Base-by-base conservation (phyloP, 2,113 vertebrate species). In the Gopherus evgoodei region DNA sequence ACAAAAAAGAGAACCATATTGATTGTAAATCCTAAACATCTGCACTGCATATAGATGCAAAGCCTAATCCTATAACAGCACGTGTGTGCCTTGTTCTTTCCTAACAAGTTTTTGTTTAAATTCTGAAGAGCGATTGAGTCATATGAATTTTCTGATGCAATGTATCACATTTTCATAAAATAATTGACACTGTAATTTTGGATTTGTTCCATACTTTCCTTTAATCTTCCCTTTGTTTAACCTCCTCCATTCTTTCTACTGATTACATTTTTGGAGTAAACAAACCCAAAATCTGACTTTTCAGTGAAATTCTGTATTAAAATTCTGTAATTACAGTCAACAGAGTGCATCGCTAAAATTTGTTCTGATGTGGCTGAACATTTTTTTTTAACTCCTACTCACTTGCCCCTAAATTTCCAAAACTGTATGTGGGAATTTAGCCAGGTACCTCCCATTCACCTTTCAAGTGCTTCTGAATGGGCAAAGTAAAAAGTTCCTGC, bases 1-100 rank as follows among this genome's bases (percentile, higher is more conserved):
- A 94, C 90, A 87, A 95, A 94, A 97, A 62, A 93, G 94, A 94
- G 83, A 97, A 93, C 93, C 90, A 90, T 96, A 96, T 94, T 98
- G 96, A 98, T 97, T 95, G 83, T 98, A 97, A 97, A 98, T 91
- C 86, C 49, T 93, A 90, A 97, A 96, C 91, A 96, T 93, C 90
- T 98, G 95, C 82, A 88, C 52, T 83, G 87, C 86, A 96, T 96
- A 97, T 81, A 72, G 86, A 95, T n/a, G 13, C 44, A 49, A 90
- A 88, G 27, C 31, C 13, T 81, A 50, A 82, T 81, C 24, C 65
- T 81, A 8, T 35, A 95, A 72, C 88, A 95, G 94, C 86, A 62
- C 82, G 87, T 92, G 87, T 87, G 88, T 94, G 96, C 96, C 92
- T 97, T 97, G 92, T 92, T 94, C 95, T 94, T 44, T 56, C 83